phyloP scores from a whole-genome alignment of 35 echinoderm and acorn worm genomes.

The Stichopus chloronotus region DNA sequence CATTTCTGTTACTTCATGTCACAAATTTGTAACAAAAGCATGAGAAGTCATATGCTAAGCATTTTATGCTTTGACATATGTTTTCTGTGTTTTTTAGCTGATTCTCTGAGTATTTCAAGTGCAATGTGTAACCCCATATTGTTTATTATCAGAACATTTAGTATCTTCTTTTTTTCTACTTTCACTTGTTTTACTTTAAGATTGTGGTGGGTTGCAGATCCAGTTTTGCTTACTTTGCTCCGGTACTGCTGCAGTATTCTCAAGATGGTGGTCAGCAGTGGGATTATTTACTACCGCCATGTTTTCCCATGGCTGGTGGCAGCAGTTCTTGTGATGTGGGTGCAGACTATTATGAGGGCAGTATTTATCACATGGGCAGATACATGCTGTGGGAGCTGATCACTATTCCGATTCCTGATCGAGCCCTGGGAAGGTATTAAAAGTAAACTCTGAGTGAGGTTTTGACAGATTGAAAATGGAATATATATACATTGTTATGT shows the following conservation, averaged over 20 bases:
- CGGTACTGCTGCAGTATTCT: slow-evolving; percentile 83
- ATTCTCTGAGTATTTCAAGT: no score
- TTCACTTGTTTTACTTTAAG: slow-evolving; percentile 41
- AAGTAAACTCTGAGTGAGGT: neutral
- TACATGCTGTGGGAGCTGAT: slow-evolving; percentile 78
- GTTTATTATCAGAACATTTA: neutral
- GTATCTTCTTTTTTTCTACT: neutral
- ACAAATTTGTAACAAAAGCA: no score
- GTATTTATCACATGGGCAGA: slow-evolving; percentile 92
- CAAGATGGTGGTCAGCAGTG: slow-evolving; percentile 86
- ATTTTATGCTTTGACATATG: no score
- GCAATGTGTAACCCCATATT: no score
- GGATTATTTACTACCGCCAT: slow-evolving; percentile 73
- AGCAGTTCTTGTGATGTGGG: slow-evolving; percentile 48
- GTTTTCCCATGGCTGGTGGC: slow-evolving; percentile 67
- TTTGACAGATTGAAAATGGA: neutral
- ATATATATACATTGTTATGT: neutral
- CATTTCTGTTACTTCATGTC: no score
- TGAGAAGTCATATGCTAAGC: no score
- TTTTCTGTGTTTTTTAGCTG: no score
- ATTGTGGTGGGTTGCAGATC: slow-evolving; percentile 83
- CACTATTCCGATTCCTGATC: slow-evolving; percentile 67
- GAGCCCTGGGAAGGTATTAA: slow-evolving; percentile 45
- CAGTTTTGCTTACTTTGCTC: slow-evolving; percentile 78
- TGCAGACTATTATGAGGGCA: slow-evolving; percentile 67